phyloP scores from a whole-genome alignment of 1,140 invertebrate genomes.

The Diuraphis noxia region DNA sequence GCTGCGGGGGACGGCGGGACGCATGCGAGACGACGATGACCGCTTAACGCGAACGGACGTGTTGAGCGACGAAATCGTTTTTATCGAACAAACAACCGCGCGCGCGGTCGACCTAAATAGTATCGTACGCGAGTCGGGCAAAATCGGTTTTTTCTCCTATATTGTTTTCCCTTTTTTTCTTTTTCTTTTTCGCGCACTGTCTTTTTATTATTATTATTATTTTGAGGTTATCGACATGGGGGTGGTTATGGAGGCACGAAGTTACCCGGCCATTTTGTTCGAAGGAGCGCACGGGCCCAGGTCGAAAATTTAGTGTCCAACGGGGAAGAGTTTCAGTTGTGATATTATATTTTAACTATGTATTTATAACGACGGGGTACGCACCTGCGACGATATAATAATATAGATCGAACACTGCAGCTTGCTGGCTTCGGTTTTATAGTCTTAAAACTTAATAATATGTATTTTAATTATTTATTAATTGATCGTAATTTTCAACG shows the following conservation, averaged over 20 bases:
- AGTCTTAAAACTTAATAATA: no score
- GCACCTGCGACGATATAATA: neutral
- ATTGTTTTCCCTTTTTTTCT: neutral
- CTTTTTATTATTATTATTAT: conserved; percentile 19
- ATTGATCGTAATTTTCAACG: neutral
- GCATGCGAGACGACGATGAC: conserved; percentile 39
- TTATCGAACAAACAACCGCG: conserved; percentile 48
- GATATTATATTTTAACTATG: neutral
- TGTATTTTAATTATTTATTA: neutral
- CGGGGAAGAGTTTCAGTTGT: neutral
- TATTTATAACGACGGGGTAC: neutral
- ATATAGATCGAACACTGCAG: neutral
- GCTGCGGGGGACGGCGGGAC: neutral
- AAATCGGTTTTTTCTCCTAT: conserved; percentile 6
- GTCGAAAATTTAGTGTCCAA: neutral
- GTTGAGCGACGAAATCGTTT: neutral
- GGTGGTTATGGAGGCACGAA: conserved; percentile 8
- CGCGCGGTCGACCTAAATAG: conserved; percentile 24
- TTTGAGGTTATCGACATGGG: conserved; percentile 36
- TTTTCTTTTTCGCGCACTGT: conserved; percentile 38
- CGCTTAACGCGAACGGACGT: conserved; percentile 23
- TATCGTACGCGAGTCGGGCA: neutral
- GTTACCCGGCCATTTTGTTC: conserved; percentile 28
- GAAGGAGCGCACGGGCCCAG: neutral
- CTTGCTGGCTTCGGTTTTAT: neutral